Percentiles rank a stretch among this genome's conserved stretches.
phyloP scores from a whole-genome alignment of 1,140 invertebrate genomes.

The Theocolax elegans region DNA sequence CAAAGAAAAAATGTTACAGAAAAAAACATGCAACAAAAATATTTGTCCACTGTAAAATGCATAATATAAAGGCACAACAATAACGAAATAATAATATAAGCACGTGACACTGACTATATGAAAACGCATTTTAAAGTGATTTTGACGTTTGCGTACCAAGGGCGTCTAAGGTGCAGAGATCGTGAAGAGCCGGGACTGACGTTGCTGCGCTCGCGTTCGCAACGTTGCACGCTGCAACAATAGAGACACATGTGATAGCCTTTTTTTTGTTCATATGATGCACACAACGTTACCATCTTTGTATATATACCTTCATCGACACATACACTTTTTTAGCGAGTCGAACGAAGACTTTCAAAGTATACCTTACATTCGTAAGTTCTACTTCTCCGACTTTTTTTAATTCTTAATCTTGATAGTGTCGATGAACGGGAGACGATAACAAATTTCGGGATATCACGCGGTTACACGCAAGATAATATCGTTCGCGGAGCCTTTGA shows the following conservation, averaged over 20 bases:
- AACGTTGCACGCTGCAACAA: slow-evolving; percentile 59
- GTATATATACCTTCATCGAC: neutral
- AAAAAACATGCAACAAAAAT: no score
- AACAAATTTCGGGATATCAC: slow-evolving; percentile 21
- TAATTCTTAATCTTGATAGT: slow-evolving; percentile 2
- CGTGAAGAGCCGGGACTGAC: slow-evolving; percentile 51
- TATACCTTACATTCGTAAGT: neutral
- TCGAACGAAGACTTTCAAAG: no score
- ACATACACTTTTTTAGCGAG: no score
- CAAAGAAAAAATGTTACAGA: no score
- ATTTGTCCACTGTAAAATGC: no score
- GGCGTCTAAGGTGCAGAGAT: slow-evolving; percentile 59
- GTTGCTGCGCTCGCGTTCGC: slow-evolving; percentile 45
- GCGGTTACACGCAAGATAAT: slow-evolving; percentile 15
- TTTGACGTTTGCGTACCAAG: slow-evolving; percentile 54
- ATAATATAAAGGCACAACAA: neutral
- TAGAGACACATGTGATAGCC: slow-evolving; percentile 4
- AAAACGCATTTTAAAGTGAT: slow-evolving; percentile 24
- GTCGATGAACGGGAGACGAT: slow-evolving; percentile 1
- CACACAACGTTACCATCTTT: neutral
- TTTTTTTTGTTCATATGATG: neutral
- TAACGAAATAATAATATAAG: neutral
- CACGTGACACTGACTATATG: no score
- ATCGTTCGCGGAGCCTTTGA: neutral
- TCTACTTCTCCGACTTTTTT: neutral